Evolutionary conservation across 2,797 vertebrate species (phyloP).

Genomic region (Chiloscyllium punctatum): DNA sequence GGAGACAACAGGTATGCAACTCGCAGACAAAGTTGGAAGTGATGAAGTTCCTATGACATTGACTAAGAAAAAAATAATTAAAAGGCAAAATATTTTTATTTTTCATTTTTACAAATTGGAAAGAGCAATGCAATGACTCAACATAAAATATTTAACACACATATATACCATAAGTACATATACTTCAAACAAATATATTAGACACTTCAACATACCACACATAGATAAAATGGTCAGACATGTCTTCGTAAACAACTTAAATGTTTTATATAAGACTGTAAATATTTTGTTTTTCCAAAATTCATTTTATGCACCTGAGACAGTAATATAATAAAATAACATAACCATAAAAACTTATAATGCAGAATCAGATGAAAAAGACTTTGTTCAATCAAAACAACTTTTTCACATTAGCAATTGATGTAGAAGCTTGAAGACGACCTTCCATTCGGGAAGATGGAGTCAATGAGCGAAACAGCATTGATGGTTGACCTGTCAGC

Average conservation of each 20-base stretch:
- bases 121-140: not conserved
- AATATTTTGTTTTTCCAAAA: not conserved
- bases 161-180: not conserved
- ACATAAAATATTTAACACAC: not conserved
- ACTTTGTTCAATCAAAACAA: slow-evolving; percentile 2
- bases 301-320: slow-evolving; percentile 8
- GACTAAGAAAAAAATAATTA: not conserved
- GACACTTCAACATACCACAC: not conserved
- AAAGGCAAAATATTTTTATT: slow-evolving; percentile 14
- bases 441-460: not conserved
- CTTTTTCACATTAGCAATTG: slow-evolving; percentile 26
- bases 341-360: not conserved
- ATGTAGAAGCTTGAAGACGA: not conserved
- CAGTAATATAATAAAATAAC: slow-evolving; percentile 12
- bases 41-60: not conserved
- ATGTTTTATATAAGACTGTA: slow-evolving; percentile 4
- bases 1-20: not conserved
- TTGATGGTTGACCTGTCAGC: not conserved
- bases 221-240: not conserved
- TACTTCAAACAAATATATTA: slow-evolving; percentile 7
- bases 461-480: not conserved
- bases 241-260: not conserved
- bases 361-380: slow-evolving; percentile 1
- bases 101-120: slow-evolving; percentile 1
- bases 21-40: not conserved